Base-by-base conservation (phyloP, 37 sponge, comb jelly and placozoan genomes). In the Chondrosia reniformis region DNA sequence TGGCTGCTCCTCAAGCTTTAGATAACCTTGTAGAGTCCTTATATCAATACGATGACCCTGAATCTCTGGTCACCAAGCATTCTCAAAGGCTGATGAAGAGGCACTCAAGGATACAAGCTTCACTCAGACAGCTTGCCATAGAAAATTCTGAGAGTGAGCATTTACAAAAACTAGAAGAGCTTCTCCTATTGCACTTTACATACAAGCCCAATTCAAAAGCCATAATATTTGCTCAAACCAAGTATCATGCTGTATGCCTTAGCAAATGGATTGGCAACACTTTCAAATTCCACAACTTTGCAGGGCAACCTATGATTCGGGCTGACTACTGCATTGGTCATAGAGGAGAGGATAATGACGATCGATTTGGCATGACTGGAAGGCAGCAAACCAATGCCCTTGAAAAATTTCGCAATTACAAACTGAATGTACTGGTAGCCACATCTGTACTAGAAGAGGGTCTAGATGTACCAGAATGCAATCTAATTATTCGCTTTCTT, bases 371-470 rank as follows among this genome's bases (percentile, higher is more conserved):
- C 38, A 90, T 90, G 87, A 83, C 80, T 37, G 45, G 79, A 63
- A 32, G 34, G 15, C 76, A 87, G 38, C 90, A 92, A 63, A 66
- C 81, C 24, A 66, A 81, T 28, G 87, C 79, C 9, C 44, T 97
- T 27, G 56, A 83, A 33, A 36, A 77, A 24, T 97, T 97, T 67
- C 83, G 90, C 15, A 49, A 80, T 21, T 86, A 86, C 12, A 75
- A 84, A 32, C 56, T 42, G 38, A 97, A 97, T 67, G 62, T 97
- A 13, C 63, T 97, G n/a, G 81, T 91, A 15, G 82, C 92, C 17
- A 93, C 98, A 13, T 87, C 90, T 61, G 94, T 92, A 33, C 66
- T 89, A 0, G 98, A 97, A 81, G 98, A 97, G 56, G 98, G 98
- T 7, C 54, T 97, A 13, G 98, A 97, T 82, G 89, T 97, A 2